phyloP scores from a whole-genome alignment of 1,140 invertebrate species.

The Drosophila subobscura region DNA sequence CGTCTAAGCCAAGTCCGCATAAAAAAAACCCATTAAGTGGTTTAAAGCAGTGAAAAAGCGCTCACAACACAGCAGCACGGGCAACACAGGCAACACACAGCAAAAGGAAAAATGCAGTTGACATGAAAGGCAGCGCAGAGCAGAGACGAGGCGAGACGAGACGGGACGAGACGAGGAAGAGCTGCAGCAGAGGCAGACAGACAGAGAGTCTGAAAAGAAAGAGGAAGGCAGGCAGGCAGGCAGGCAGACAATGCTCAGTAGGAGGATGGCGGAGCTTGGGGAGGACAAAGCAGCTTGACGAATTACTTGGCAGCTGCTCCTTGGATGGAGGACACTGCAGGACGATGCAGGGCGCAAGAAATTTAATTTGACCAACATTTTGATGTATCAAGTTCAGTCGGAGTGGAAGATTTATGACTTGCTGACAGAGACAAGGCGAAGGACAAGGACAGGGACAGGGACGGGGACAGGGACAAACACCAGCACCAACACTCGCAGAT shows the following conservation, averaged over 20 bases:
- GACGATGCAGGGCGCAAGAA: constrained; percentile 32
- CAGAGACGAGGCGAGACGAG: constrained; percentile 6
- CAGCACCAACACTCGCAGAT: neutral
- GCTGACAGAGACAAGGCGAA: constrained; percentile 41
- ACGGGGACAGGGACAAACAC: no score
- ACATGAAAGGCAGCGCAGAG: constrained; percentile 60
- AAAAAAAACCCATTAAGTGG: constrained; percentile 74
- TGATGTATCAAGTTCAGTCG: constrained; percentile 54
- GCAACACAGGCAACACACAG: constrained; percentile 12
- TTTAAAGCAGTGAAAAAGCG: constrained; percentile 69
- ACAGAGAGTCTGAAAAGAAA: constrained; percentile 14
- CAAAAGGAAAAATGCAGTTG: constrained; percentile 74
- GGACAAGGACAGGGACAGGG: neutral
- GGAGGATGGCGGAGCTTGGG: constrained; percentile 3
- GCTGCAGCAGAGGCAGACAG: constrained; percentile 10
- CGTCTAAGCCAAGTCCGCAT: constrained; percentile 49
- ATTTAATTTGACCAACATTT: constrained; percentile 73
- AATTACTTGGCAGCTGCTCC: constrained; percentile 73
- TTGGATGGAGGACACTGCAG: constrained; percentile 1
- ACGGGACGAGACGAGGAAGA: constrained; percentile 3
- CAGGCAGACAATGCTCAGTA: constrained; percentile 19
- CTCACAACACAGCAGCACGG: constrained; percentile 62
- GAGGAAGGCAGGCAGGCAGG: neutral
- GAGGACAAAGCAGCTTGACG: constrained; percentile 70
- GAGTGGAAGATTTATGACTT: constrained; percentile 51